phyloP scores from a whole-genome alignment of 2,888 invertebrate species.

The Noctua fimbriata region DNA sequence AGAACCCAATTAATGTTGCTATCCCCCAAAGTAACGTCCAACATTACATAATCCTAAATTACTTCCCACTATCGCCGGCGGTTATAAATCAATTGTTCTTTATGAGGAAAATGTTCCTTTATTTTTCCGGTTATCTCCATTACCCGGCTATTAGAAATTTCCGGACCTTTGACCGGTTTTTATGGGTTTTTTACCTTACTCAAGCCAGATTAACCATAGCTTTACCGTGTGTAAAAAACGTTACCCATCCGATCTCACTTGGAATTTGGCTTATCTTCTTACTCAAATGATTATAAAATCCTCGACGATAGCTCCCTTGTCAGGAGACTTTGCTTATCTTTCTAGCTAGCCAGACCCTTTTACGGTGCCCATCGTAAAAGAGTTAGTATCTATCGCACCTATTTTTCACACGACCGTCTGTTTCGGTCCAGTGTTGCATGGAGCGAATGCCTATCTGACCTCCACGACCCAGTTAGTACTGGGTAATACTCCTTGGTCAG shows the following conservation, averaged over 20 bases:
- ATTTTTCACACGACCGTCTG: neutral
- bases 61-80: slow-evolving; percentile 18
- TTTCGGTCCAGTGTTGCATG: neutral
- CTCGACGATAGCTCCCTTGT: neutral
- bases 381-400: neutral
- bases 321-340: neutral
- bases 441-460: neutral
- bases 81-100: slow-evolving; percentile 41
- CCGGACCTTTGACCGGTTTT: neutral
- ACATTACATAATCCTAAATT: slow-evolving; percentile 33
- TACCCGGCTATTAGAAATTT: slow-evolving; percentile 1
- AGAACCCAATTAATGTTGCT: slow-evolving; percentile 14
- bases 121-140: slow-evolving; percentile 7
- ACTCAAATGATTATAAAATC: slow-evolving; percentile 18
- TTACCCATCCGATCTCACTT: neutral
- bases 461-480: neutral
- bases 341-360: neutral
- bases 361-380: neutral
- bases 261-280: neutral
- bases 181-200: neutral
- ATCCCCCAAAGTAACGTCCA: slow-evolving; percentile 4
- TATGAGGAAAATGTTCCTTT: slow-evolving; percentile 34
- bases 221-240: neutral
- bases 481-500: too few species aligned
- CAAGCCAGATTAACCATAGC: neutral